Evolutionary conservation across 2,888 invertebrate species (phyloP).

Genomic region (Hirtodrosophila histrioides): DNA sequence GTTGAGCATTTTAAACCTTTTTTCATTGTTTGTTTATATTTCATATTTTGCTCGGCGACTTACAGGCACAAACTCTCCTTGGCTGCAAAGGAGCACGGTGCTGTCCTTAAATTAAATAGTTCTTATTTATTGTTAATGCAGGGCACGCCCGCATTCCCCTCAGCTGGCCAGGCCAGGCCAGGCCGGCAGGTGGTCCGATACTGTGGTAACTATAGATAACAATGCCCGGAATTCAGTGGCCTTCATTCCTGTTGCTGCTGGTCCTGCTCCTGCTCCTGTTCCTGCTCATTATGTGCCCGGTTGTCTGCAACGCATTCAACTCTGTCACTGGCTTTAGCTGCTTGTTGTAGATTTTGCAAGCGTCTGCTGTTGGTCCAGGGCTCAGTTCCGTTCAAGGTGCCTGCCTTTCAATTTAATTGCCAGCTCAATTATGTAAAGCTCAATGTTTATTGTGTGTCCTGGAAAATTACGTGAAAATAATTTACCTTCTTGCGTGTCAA

Average conservation of each 20-base stretch:
- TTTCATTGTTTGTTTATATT: constrained; percentile 38
- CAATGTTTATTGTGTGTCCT: constrained; percentile 69
- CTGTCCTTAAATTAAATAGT: constrained; percentile 80
- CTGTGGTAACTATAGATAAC: constrained; percentile 64
- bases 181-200: constrained; percentile 17
- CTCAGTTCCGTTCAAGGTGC: constrained; percentile 21
- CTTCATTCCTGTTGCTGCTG: constrained; percentile 11
- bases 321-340: constrained; percentile 37
- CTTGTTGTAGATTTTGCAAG: background rate
- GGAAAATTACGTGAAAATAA: constrained; percentile 76
- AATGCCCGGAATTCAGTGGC: constrained; percentile 40
- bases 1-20: background rate
- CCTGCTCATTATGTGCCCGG: constrained; percentile 42
- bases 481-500: constrained; percentile 71
- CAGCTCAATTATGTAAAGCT: constrained; percentile 73
- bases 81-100: constrained; percentile 38
- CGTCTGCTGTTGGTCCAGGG: constrained; percentile 5
- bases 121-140: constrained; percentile 79
- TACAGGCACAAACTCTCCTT: constrained; percentile 35
- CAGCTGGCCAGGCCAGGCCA: background rate
- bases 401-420: constrained; percentile 67
- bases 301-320: constrained; percentile 31
- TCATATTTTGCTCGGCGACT: constrained; percentile 52
- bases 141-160: constrained; percentile 30
- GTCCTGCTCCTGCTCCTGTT: constrained; percentile 1